Percentiles rank a stretch among this genome's conserved stretches.
Evolutionary conservation across 2,797 vertebrate species (phyloP).

Genomic region (Vultur gryphus): DNA sequence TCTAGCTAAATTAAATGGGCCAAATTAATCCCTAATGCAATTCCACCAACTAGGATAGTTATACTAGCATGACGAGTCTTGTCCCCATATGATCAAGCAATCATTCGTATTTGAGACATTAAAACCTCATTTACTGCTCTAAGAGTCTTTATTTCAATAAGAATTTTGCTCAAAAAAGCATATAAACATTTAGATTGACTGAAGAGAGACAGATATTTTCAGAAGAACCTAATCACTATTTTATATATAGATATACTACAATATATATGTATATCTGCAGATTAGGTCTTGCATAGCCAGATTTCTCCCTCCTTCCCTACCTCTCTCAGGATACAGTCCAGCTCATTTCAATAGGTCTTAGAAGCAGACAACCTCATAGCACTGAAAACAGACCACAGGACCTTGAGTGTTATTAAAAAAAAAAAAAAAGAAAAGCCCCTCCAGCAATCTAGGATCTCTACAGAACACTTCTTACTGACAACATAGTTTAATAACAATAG

Average conservation of each 20-base stretch:
- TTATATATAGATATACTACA: not conserved
- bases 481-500: not conserved
- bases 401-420: not conserved
- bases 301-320: not conserved
- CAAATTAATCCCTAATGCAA: constrained; percentile 64
- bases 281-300: not conserved
- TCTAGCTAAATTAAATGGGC: constrained; percentile 55
- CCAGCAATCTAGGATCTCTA: not conserved
- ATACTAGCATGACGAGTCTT: not conserved
- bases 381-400: not conserved
- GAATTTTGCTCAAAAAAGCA: not conserved
- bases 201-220: not conserved
- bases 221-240: not conserved
- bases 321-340: not conserved
- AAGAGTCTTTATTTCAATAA: constrained; percentile 13
- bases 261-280: not conserved
- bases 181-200: not conserved
- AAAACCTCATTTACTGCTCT: not conserved
- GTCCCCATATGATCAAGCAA: not conserved
- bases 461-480: not conserved
- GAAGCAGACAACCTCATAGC: not conserved
- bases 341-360: not conserved
- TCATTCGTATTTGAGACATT: not conserved
- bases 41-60: not conserved
- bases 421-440: not conserved